A percentile compares a stretch with the other conserved stretches of the same genome.
Evolutionary conservation across 2,888 invertebrate genomes (phyloP).

Genomic region (Cantharis rufa): DNA sequence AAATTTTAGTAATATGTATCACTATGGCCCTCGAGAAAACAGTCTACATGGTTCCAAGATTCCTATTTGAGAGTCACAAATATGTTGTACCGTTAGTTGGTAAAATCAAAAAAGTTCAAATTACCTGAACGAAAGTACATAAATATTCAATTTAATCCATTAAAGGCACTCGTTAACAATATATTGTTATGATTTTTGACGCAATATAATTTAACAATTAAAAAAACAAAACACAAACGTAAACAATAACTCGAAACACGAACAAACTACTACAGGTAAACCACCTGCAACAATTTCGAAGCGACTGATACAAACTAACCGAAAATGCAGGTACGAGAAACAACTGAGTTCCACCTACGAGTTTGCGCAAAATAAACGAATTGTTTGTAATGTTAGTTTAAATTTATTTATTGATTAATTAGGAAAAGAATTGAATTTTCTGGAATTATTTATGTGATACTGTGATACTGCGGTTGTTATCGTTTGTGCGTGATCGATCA

Average conservation of each 20-base stretch:
- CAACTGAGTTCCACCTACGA: constrained; percentile 13
- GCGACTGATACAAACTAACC: constrained; percentile 17
- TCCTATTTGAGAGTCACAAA: neutral
- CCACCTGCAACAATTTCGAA: constrained; percentile 2
- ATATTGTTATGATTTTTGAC: neutral
- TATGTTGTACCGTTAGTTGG: neutral
- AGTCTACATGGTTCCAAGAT: neutral
- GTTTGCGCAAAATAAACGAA: constrained; percentile 11
- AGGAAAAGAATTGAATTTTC: neutral
- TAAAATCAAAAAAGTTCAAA: neutral
- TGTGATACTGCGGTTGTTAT: neutral
- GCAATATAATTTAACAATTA: neutral
- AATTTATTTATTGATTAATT: neutral
- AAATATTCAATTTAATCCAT: neutral
- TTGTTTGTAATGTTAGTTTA: neutral
- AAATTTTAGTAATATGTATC: neutral
- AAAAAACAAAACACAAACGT: neutral
- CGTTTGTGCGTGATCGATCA: neutral
- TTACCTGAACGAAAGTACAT: neutral
- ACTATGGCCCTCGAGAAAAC: neutral
- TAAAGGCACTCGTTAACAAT: neutral
- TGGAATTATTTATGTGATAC: neutral
- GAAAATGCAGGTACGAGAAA: constrained; percentile 12
- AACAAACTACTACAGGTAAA: neutral
- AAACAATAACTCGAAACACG: neutral